phyloP scores from a whole-genome alignment of 2,888 invertebrate genomes.

The Lottia scabra region DNA sequence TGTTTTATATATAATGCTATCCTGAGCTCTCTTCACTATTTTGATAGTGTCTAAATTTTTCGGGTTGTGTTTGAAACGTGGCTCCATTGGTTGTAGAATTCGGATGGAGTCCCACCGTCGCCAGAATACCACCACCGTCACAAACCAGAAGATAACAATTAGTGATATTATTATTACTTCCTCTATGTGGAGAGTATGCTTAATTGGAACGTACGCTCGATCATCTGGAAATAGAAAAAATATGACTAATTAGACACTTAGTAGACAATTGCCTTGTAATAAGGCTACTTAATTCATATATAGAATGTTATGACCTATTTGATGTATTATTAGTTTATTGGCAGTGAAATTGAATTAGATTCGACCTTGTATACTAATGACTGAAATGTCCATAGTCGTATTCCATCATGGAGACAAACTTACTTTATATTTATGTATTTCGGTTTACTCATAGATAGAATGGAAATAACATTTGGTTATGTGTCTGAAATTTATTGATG shows the following conservation, averaged over 20 bases:
- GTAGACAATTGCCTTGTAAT: no score
- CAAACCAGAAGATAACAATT: slow-evolving; percentile 58
- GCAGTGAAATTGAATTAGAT: no score
- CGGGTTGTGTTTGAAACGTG: slow-evolving; percentile 60
- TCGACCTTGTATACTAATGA: no score
- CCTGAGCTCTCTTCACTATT: slow-evolving; percentile 65
- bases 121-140: slow-evolving; percentile 62
- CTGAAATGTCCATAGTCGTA: no score
- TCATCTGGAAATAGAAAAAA: slow-evolving; percentile 27
- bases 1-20: slow-evolving; percentile 67
- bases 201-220: slow-evolving; percentile 22
- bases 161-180: slow-evolving; percentile 54
- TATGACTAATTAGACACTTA: background rate
- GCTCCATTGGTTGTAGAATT: slow-evolving; percentile 63
- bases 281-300: no score
- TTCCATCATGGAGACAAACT: no score
- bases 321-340: no score
- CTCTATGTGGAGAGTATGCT: slow-evolving; percentile 44
- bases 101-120: slow-evolving; percentile 66
- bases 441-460: no score
- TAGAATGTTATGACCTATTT: no score
- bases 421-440: no score
- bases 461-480: no score
- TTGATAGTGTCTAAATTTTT: slow-evolving; percentile 64
- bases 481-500: no score